Evolutionary conservation across 2,888 invertebrate genomes (phyloP), one percentile per base, ranked within the genome.

Genomic region (Erebia aethiops): DNA sequence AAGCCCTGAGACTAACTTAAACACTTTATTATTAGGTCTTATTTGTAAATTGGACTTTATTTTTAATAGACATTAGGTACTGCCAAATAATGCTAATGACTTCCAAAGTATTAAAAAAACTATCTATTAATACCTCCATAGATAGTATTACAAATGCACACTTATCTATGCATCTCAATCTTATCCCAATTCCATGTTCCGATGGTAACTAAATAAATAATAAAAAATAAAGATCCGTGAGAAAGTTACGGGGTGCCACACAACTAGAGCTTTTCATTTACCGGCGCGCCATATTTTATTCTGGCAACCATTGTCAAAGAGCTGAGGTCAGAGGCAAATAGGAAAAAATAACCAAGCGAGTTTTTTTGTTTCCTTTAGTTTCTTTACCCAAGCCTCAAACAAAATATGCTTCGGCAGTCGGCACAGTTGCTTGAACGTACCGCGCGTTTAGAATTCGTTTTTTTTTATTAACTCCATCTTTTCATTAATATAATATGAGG

Each of bases 291-390:
- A 92, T 93, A 92, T 91, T 92, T 93, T 92, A 92, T 92, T 87
- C 90, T 88, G 91, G 90, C 91, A 91, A 91, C 88, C 87, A 92
- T 93, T 93, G 93, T 92, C 92, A 92, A 90, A 84, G 84, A 86
- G 80, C 87, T 87, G 91, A 89, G 92, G 92, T 92, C 92, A 90
- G 88, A 88, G 89, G 90, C 92, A 92, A 92, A 91, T 89, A 90
- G 87, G 85, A 91, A 87, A 91, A 92, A 91, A 90, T 84, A 89
- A 86, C 85, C 76, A 78, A 82, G 76, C 79, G n/a, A 81, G 88
- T 84, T 90, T 90, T 91, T 90, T 91, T 90, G 87, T 92, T 91
- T 90, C 89, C 87, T 90, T 91, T 64, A 52, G 54, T 54, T 54
- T 54, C 18, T 54, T 63, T 91, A 85, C 84, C 81, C 81, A 84